Percentiles rank a stretch among this genome's conserved stretches.
phyloP scores from a whole-genome alignment of 2,113 vertebrate genomes.

The Scomber colias region DNA sequence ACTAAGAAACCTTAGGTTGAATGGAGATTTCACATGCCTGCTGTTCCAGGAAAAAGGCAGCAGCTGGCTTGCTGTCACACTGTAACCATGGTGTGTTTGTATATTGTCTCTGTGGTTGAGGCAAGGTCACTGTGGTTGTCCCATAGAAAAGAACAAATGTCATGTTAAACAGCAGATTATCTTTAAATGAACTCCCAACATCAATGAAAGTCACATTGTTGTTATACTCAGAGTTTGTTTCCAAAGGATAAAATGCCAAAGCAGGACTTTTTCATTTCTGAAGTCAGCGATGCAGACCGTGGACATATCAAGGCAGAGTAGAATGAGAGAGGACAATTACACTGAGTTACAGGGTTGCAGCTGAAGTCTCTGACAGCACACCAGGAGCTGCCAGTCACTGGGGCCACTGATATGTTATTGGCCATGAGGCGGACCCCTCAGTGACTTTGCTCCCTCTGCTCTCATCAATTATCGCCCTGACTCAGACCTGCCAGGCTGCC shows the following conservation, averaged over 20 bases:
- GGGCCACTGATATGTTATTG: constrained; percentile 63
- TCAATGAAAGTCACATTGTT: constrained; percentile 22
- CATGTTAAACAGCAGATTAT: constrained; percentile 12
- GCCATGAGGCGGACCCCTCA: constrained; percentile 41
- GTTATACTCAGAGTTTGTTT: constrained; percentile 9
- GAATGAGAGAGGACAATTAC: constrained; percentile 44
- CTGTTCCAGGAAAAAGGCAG: constrained; percentile 62
- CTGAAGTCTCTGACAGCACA: constrained; percentile 53
- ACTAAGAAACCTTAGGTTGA: constrained; percentile 61
- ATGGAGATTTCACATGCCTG: constrained; percentile 62
- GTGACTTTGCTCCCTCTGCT: constrained; percentile 47
- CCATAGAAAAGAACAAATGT: constrained; percentile 26
- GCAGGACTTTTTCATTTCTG: constrained; percentile 17
- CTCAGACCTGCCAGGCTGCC: constrained; percentile 44
- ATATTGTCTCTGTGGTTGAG: constrained; percentile 42
- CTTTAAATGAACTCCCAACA: constrained; percentile 1
- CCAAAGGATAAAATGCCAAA: background rate
- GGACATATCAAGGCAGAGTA: background rate
- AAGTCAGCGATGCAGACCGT: background rate
- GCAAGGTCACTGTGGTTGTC: constrained; percentile 38
- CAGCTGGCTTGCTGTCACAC: constrained; percentile 78
- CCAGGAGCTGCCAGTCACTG: constrained; percentile 62
- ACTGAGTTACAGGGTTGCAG: constrained; percentile 49
- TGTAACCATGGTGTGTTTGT: constrained; percentile 45
- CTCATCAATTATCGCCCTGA: constrained; percentile 74